Evolutionary conservation across 2,113 vertebrate genomes (phyloP).

Genomic region (Merops nubicus): DNA sequence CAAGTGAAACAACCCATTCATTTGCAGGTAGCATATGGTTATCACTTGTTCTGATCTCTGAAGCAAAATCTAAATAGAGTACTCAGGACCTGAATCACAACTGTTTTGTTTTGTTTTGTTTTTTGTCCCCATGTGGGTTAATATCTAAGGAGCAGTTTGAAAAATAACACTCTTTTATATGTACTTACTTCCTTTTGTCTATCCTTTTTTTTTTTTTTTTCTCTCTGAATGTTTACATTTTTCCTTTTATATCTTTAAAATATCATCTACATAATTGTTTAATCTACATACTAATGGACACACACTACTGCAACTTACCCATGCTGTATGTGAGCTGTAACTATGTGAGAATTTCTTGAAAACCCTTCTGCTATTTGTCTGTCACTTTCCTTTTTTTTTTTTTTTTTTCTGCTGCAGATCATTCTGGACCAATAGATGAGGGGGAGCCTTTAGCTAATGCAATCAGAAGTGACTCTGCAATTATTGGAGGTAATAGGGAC

Average conservation of each 20-base stretch:
- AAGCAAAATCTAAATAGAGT: not conserved
- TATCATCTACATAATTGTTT: not conserved
- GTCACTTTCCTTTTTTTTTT: not conserved
- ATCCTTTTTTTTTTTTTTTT: not conserved
- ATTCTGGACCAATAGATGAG: conserved; percentile 84
- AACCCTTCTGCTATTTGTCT: not conserved
- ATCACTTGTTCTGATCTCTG: not conserved
- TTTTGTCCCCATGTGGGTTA: not conserved
- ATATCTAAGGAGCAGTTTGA: not conserved
- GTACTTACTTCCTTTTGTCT: not conserved
- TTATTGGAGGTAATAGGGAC: conserved; percentile 90
- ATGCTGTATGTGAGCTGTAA: not conserved
- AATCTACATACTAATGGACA: not conserved
- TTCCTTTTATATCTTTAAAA: not conserved
- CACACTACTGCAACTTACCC: not conserved
- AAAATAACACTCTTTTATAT: not conserved
- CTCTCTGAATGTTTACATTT: not conserved
- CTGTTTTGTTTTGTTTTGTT: not conserved
- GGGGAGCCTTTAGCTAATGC: conserved; percentile 85
- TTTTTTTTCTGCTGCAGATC: conserved; percentile 80
- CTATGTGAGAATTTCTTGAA: not conserved
- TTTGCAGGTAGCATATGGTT: conserved; percentile 82
- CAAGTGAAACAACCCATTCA: conserved; percentile 85
- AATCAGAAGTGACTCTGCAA: conserved; percentile 86
- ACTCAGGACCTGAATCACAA: not conserved